Conservation (phyloP, 1,140 invertebrate species). For the Melitaea cinxia region DNA sequence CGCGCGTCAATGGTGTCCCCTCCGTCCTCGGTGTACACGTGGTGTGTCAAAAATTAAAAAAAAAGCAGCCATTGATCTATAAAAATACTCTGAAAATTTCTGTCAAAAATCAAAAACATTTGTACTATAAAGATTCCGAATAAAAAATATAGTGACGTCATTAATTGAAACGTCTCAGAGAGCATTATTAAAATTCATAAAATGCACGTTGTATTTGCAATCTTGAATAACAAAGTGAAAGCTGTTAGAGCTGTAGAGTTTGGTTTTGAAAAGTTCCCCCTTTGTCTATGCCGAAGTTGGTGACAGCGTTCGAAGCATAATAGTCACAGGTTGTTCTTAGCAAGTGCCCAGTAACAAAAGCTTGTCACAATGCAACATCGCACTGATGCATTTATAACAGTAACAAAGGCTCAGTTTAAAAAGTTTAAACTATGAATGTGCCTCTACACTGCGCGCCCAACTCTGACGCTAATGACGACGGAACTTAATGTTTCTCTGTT, state of each 20-base stretch:
- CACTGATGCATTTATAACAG: slow-evolving; percentile 13
- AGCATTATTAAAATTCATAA: slow-evolving; percentile 16
- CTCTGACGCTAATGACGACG: slow-evolving; percentile 13
- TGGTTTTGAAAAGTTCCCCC: slow-evolving; percentile 17
- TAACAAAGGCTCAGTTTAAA: slow-evolving; percentile 17
- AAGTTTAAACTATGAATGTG: slow-evolving; percentile 26
- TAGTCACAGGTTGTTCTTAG: slow-evolving; percentile 22
- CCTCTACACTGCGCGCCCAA: background rate
- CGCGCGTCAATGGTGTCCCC: slow-evolving; percentile 74
- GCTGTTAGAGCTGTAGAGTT: slow-evolving; percentile 28
- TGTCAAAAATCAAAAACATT: too few relatives aligned
- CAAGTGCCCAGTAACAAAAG: slow-evolving; percentile 31
- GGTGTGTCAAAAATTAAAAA: slow-evolving; percentile 40
- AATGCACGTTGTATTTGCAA: slow-evolving; percentile 16
- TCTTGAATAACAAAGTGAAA: slow-evolving; percentile 22
- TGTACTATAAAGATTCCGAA: background rate
- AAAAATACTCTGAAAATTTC: too few relatives aligned
- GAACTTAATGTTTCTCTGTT: slow-evolving; percentile 20
- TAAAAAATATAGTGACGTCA: background rate
- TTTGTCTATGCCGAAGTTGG: slow-evolving; percentile 22
- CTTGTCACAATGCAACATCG: slow-evolving; percentile 15
- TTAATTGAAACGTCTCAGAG: slow-evolving; percentile 12
- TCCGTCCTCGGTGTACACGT: slow-evolving; percentile 37
- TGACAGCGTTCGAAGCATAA: slow-evolving; percentile 29
- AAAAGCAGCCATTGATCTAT: too few relatives aligned